Evolutionary conservation across 2,797 vertebrate species (phyloP), one percentile per base, ranked within the genome.

Genomic region (Betta splendens): DNA sequence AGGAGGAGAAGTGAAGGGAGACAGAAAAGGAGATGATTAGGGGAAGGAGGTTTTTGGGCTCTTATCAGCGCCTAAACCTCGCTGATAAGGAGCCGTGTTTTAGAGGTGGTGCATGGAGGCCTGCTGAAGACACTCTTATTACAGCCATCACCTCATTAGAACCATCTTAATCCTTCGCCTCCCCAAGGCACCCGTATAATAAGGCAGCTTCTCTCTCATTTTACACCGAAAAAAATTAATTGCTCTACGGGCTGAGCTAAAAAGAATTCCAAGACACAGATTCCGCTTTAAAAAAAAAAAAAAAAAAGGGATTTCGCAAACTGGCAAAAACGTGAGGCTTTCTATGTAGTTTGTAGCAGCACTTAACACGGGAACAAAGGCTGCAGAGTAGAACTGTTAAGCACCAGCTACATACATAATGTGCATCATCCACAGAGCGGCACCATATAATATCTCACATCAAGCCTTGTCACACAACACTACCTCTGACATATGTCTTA

Each of bases 111-210:
- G 81, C 81, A 81, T 75, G 72, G 79, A 88, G 84, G 83, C 86
- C 78, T 55, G 65, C 79, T 81, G 86, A 91, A 92, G 89, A 89
- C 91, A 81, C 84, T 88, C 87, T 91, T 90, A 92, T 91, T 92
- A 92, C 86, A 91, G 85, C 80, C 83, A 83, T 90, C 91, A 91
- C 90, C 91, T 93, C 88, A 92, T 92, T 92, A 93, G 85, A 88
- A 85, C 84, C 88, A 85, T 89, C 86, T 89, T 92, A 92, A 93
- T 91, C 90, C 89, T 82, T 74, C 48, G 58, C 72, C 86, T 91
- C 89, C 89, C 91, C 48, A 87, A 80, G 89, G 91, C 87, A 77
- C 65, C 74, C 45, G 58, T 83, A 90, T 92, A 91, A 92, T 91
- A 91, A 89, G 83, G 77, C 85, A 64, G 82, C 88, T 88, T 89